phyloP scores from a whole-genome alignment of 2,888 invertebrate species.

The Acanthoscelides obtectus region DNA sequence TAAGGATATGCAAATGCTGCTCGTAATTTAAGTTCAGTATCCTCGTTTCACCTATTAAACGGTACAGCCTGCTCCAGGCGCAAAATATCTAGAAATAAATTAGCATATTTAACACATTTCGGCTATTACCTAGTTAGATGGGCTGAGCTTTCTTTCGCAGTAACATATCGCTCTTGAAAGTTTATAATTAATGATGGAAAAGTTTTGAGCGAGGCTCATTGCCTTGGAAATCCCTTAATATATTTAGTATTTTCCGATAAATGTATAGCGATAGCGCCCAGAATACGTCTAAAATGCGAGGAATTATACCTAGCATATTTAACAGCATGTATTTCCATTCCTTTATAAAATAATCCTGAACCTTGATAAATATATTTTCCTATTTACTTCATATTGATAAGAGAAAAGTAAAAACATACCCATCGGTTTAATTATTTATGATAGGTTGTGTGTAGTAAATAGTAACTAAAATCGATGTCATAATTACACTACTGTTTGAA shows the following conservation, averaged over 20 bases:
- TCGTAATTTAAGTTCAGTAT: not conserved
- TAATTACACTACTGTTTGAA: too few relatives aligned
- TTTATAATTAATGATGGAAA: constrained; percentile 14
- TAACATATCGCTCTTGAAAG: constrained; percentile 5
- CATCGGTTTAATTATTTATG: too few relatives aligned
- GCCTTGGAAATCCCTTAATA: not conserved
- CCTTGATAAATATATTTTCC: too few relatives aligned
- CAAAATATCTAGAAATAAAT: constrained; percentile 14
- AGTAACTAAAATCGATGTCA: too few relatives aligned
- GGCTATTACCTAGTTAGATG: constrained; percentile 13
- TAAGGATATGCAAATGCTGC: not conserved
- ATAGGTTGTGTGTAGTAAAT: too few relatives aligned
- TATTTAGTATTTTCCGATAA: not conserved
- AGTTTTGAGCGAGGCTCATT: not conserved
- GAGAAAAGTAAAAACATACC: too few relatives aligned
- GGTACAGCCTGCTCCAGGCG: not conserved
- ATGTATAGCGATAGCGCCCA: not conserved
- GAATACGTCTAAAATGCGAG: too few relatives aligned
- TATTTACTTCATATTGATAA: too few relatives aligned
- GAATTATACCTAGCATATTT: too few relatives aligned
- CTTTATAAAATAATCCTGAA: too few relatives aligned
- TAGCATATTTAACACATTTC: constrained; percentile 15
- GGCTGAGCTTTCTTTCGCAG: constrained; percentile 5
- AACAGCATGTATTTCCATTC: too few relatives aligned
- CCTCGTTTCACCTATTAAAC: not conserved